A percentile compares a stretch with the other conserved stretches of the same genome.
Evolutionary conservation across 2,113 vertebrate genomes (phyloP).

Genomic region (Atherinomorus stipes): DNA sequence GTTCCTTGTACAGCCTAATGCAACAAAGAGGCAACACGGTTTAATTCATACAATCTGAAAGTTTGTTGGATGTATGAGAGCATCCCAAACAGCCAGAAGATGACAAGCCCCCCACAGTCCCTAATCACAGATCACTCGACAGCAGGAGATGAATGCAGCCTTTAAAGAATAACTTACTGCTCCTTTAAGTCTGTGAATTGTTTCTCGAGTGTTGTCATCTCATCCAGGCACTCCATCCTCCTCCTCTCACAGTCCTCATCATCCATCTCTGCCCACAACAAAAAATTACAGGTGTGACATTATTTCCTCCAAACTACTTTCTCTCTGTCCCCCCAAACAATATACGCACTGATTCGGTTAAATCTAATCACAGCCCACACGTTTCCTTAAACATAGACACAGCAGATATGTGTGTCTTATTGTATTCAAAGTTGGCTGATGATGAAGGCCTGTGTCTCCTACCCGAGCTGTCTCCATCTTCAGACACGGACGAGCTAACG

Average conservation of each 20-base stretch:
- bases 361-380: not conserved
- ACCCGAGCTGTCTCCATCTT: slow-evolving; percentile 98
- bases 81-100: not conserved
- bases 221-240: slow-evolving; percentile 97
- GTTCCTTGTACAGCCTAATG: slow-evolving; percentile 92
- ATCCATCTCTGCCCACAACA: slow-evolving; percentile 90
- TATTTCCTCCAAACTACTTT: not conserved
- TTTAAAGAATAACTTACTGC: slow-evolving; percentile 87
- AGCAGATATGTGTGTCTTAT: not conserved
- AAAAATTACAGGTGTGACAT: slow-evolving; percentile 29
- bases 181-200: slow-evolving; percentile 99
- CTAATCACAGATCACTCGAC: no score
- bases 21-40: not conserved
- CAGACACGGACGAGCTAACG: slow-evolving; percentile 95
- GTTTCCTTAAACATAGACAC: not conserved
- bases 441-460: slow-evolving; percentile 49
- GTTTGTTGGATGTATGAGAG: not conserved
- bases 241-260: slow-evolving; percentile 99
- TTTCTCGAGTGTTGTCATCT: slow-evolving; percentile 99
- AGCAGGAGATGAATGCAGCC: not conserved
- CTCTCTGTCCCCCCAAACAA: not conserved
- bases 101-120: not conserved
- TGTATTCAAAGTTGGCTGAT: not conserved
- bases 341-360: not conserved
- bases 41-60: not conserved